Evolutionary conservation across 2,797 vertebrate species (phyloP).

Genomic region (Notolabrus celidotus): DNA sequence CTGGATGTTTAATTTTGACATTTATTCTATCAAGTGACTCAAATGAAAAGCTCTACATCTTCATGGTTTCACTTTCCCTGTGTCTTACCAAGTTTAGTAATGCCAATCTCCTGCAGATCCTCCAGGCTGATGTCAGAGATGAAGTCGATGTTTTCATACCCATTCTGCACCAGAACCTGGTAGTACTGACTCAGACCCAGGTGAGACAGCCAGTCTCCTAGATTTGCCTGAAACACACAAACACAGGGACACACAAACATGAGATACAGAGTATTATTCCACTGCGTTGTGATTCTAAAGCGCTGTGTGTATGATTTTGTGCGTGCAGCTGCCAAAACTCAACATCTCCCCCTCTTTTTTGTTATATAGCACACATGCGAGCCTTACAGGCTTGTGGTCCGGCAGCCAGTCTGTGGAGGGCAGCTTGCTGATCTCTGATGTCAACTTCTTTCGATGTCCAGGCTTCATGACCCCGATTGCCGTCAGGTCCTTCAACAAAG

Average conservation of each 20-base stretch:
- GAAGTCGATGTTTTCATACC: constrained; percentile 98
- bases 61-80: neutral
- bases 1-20: too few species aligned
- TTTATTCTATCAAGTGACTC: too few species aligned
- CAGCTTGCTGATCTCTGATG: constrained; percentile 93
- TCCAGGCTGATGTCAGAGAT: constrained; percentile 98
- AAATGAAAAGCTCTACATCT: neutral
- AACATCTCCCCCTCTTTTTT: neutral
- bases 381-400: constrained; percentile 94
- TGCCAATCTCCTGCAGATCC: constrained; percentile 97
- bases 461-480: constrained; percentile 98
- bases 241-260: constrained; percentile 29
- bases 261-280: neutral
- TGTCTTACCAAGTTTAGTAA: constrained; percentile 94
- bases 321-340: constrained; percentile 9
- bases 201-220: constrained; percentile 95
- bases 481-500: constrained; percentile 90
- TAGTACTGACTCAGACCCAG: constrained; percentile 97
- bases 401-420: constrained; percentile 93
- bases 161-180: constrained; percentile 96
- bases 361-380: constrained; percentile 8
- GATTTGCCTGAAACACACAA: constrained; percentile 87
- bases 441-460: constrained; percentile 97
- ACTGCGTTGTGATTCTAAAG: neutral
- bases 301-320: constrained; percentile 43